Evolutionary conservation across 2,113 vertebrate species (phyloP), one percentile per base, ranked within the genome.

Genomic region (Casuarius casuarius): DNA sequence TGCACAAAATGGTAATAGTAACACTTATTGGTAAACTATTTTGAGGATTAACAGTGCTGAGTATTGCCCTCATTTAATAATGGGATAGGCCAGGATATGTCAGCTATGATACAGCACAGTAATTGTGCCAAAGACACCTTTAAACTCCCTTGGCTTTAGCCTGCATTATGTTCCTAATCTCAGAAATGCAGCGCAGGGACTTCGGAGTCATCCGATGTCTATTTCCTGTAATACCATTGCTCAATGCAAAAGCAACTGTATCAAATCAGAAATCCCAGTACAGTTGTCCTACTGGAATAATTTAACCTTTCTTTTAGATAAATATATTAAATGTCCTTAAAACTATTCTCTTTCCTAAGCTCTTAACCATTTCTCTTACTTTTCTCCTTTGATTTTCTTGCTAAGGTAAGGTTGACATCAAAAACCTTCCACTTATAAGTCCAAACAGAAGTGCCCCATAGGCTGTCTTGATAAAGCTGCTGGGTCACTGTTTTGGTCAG

Each of bases 401-500:
- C 29, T 87, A 25, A 59, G 35, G 20, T 83, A 63, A 46, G 6
- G 49, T 16, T 84, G 61, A 80, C 51, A 76, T 77, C 51, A 82
- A 70, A 94, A 94, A 77, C n/a, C 59, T 80, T 73, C 49, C 48
- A 22, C 40, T 92, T 91, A 70, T 0, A 35, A 86, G 22, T 17
- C n/a, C 5, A 65, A 3, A 51, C 85, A 76, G 80, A 94, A 89
- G 48, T 48, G 11, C 49, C 94, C 19, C 61, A 54, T 66, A 71
- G 71, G 48, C 93, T 92, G 78, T 89, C 58, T 52, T 93, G 94
- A 92, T 84, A 89, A 94, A 95, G 91, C 62, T 75, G 33, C 17
- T 71, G 46, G 61, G 95, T 96, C 92, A 93, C 79, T 94, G 40
- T 33, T 76, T 86, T 85, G 63, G 76, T 95, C 92, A 92, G 78